phyloP scores from a whole-genome alignment of 2,888 invertebrate genomes.

The Chalcis sispes region DNA sequence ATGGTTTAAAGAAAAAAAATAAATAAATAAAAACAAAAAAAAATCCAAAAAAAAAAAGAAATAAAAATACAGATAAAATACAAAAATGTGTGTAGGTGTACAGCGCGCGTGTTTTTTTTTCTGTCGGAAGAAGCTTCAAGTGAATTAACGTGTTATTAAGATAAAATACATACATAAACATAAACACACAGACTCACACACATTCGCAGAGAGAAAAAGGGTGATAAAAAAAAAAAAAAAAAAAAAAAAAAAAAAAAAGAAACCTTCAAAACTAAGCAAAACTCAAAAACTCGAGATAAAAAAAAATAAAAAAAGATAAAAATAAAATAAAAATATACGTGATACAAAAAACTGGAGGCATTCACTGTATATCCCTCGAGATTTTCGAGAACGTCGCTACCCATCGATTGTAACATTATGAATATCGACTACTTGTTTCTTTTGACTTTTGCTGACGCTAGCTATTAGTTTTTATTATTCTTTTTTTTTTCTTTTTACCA shows the following conservation, averaged over 20 bases:
- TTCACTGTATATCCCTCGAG: constrained; percentile 39
- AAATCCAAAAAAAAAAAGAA: constrained; percentile 31
- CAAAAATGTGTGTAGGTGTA: constrained; percentile 36
- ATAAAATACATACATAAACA: constrained; percentile 10
- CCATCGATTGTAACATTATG: constrained; percentile 44
- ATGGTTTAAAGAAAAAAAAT: constrained; percentile 33
- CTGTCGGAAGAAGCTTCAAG: constrained; percentile 43
- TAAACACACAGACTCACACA: background rate
- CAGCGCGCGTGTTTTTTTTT: constrained; percentile 31
- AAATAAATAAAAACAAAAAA: constrained; percentile 30
- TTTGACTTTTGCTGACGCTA: background rate
- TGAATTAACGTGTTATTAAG: constrained; percentile 17
- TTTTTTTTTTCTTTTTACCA: no score
- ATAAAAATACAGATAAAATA: constrained; percentile 21
- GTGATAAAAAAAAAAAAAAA: background rate
- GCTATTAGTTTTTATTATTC: no score
- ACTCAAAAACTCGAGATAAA: no score
- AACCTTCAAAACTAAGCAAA: no score
- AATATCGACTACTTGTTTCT: constrained; percentile 3
- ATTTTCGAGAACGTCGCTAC: constrained; percentile 47
- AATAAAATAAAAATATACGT: background rate
- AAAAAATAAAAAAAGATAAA: constrained; percentile 1
- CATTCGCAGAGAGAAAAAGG: constrained; percentile 24
- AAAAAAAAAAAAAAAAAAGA: background rate
- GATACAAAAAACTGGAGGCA: constrained; percentile 3